Evolutionary conservation across 2,797 vertebrate species (phyloP), one percentile per base, ranked within the genome.

Genomic region (Odontamblyopus lacepedii): DNA sequence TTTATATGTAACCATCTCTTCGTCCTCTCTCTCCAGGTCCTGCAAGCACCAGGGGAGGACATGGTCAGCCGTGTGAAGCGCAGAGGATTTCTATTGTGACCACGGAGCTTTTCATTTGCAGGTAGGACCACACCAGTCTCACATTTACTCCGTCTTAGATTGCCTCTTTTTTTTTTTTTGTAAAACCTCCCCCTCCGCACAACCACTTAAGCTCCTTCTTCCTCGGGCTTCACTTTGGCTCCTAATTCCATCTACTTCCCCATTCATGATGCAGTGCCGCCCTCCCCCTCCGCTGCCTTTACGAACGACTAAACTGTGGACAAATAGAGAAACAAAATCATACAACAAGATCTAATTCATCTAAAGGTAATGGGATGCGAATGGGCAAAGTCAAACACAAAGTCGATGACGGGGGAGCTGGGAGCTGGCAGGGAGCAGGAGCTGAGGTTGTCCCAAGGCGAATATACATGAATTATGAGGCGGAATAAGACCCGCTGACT

Each of bases 401-500:
- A 87, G 88, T 89, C 88, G 74, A 64, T 55, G 62, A 60, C 3
- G 1, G 76, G 9, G 5, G 44, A 48, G 12, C 12, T 6, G 41
- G 23, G 63, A 48, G 63, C 9, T 9, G 18, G 41, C 38, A 12
- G 38, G 71, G 75, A n/a, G 69, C 69, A 63, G 62, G 79, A 63
- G 56, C 35, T 1, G 9, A 77, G 61, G 75, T 55, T 67, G 13
- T 82, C 79, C 71, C 72, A 5, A 0, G 63, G 5, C 70, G 9
- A 68, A 80, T 85, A 76, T 79, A 64, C 81, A 83, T 84, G 83
- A 87, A 78, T 86, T 83, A 85, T 83, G 66, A 71, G 56, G 27
- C 73, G 69, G 60, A 86, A 83, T 78, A 67, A 75, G 78, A 38
- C 7, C 62, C 70, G 50, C 60, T 69, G 83, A 85, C 79, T 87